Evolutionary conservation across 1,140 invertebrate genomes (phyloP), one percentile per base, ranked within the genome.

Genomic region (Trachymyrmex cornetzi): DNA sequence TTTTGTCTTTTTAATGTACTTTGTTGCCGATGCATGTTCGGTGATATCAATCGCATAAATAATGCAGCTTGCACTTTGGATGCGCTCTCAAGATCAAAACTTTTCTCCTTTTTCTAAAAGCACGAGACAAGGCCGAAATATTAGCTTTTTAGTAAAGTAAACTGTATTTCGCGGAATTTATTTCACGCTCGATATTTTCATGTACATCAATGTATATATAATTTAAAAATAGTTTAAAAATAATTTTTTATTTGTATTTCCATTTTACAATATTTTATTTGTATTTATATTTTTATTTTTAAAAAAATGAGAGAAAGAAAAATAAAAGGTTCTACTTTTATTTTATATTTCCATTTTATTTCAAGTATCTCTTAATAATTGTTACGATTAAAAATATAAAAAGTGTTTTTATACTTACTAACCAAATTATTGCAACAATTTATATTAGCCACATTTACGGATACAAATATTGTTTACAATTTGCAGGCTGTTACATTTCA

Each of bases 1-100:
- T 61, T 34, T 34, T 34, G 24, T 74, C 69, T 84, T 84, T 84
- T 63, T 75, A 84, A 82, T 48, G 38, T 14, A 24, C 57, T 50
- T 82, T 61, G 57, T 74, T 24, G 55, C 12, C 34, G 55, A 74
- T 24, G 55, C 53, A 9, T 48, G 66, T 57, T 30, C 16, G 24
- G 7, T n/a, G 19, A 74, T 81, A 71, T 75, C 9, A 38, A 61
- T 74, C 38, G 24, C 30, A 84, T 61, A 74, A 84, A 82, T 59
- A 82, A 74, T 82, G 80, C 67, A 82, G 24, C 22, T 22, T 27
- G 38, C 34, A 16, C 22, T 57, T 7, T 22, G 16, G 64, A 57
- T 81, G 27, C 48, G n/a, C 22, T 72, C 12, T 12, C 11, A 75
- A 74, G 24, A 75, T 16, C 38, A 67, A 19, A 50, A 24, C 14